Evolutionary conservation across 2,113 vertebrate genomes (phyloP), one percentile per base, ranked within the genome.

Genomic region (Coptodon bakossiorum): DNA sequence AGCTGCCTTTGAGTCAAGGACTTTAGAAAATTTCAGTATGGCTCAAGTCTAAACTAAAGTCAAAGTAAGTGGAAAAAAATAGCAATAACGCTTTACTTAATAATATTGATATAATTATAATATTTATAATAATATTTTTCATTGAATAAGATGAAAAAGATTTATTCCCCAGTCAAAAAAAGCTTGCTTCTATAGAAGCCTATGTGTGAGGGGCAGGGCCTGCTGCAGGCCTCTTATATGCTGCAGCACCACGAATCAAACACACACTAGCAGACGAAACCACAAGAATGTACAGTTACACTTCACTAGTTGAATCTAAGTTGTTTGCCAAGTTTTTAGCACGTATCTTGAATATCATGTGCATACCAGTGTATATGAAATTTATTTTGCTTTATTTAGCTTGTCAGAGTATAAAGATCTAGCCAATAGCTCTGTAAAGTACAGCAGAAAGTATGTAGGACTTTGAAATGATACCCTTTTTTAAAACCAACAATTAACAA

Each of bases 351-450:
- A 27, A 45, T 45, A 6, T 73, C 40, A 10, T 17, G 4, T 48
- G 40, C 68, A 48, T 45, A 48, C 14, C 68, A 48, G 24, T 27
- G 68, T 27, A 24, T 29, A 31, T 76, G 9, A 76, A 76, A 29
- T 5, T 36, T 63, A 36, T 19, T 31, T 0, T n/a, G 19, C 17
- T 0, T 66, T 50, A 31, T 48, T 1, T 50, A 50, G 43, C 16
- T 48, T 19, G 0, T 31, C 29, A 7, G 4, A 50, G 16, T 78
- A 19, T 12, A 78, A n/a, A 76, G 40, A 48, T 76, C 40, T 1
- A 48, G 71, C 24, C 48, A 29, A 29, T 76, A 48, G 71, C 14
- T 48, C 43, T 48, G 68, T 40, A 48, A 76, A 48, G 71, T 48
- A 76, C 40, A 19, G 43, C 24, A 48, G 0, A 76, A 50, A 31